Base-by-base conservation (phyloP, 2,113 vertebrate genomes). In the Theristicus caerulescens region DNA sequence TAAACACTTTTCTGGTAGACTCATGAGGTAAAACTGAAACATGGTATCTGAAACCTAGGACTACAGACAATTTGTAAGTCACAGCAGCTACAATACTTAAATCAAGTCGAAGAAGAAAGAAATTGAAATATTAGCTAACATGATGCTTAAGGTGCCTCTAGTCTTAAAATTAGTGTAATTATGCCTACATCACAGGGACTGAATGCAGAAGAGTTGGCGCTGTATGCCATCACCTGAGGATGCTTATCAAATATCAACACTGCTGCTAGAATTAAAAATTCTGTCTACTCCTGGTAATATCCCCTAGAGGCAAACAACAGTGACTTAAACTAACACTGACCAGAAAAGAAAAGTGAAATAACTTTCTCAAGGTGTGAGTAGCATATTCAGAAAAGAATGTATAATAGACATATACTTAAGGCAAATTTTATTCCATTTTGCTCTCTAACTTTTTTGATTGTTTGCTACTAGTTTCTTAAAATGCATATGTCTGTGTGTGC, bases 401-500 rank as follows among this genome's bases (percentile, higher is more conserved):
- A 25, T 55, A 49, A 61, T 40, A 46, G 36, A 32, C 18, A 9
- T 6, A 11, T 27, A 44, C n/a, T 44, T 8, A 83, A 70, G 5
- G 19, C 24, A 32, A 32, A 27, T 80, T 82, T 78, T 78, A 67
- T 69, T 73, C 32, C 13, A 27, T 87, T 91, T 76, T 67, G 14
- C 5, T 67, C 11, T 44, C 34, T 38, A 81, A 34, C 7, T 8
- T 51, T 40, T 67, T 40, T 12, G 6, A 38, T 86, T 92, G 2
- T 51, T 85, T 92, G 8, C 22, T 89, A 9, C 21, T 59, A 5
- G 10, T 71, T 92, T 93, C 20, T 85, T 85, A 83, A 83, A 84
- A 62, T 46, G 3, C 2, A 1, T 24, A 16, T 52, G 2, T 13
- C 24, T 83, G 7, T 4, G 0, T 69, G 17, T 44, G 27, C 24